Conservation (phyloP, 2,113 vertebrate species). For the Tamias sibiricus region DNA sequence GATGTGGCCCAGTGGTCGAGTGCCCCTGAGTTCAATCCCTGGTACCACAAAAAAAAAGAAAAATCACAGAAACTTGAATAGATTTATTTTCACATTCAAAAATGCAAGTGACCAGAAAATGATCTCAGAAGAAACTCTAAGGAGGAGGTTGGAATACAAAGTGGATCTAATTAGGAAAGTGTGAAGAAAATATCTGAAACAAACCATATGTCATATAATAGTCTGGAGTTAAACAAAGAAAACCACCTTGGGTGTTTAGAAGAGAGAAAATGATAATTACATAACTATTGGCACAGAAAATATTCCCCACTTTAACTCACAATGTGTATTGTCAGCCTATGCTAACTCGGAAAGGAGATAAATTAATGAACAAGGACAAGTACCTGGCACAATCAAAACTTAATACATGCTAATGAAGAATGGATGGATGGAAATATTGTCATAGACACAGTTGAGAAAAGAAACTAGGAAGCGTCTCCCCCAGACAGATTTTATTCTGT, state of each 20-base stretch:
- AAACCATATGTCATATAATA: slow-evolving; percentile 41
- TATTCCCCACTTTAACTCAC: background rate
- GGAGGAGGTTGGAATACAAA: slow-evolving; percentile 23
- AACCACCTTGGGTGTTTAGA: slow-evolving; percentile 35
- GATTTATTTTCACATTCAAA: background rate
- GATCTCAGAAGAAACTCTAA: slow-evolving; percentile 52
- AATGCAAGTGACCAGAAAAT: background rate
- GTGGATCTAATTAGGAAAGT: slow-evolving; percentile 68
- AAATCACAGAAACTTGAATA: background rate
- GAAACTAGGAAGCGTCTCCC: background rate
- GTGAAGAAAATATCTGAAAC: slow-evolving; percentile 63
- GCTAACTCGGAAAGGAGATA: background rate
- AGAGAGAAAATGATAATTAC: slow-evolving; percentile 33
- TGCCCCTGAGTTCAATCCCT: no score
- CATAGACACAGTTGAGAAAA: background rate
- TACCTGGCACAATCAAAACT: background rate
- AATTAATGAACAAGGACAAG: background rate
- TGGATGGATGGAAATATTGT: background rate
- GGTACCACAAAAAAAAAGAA: no score
- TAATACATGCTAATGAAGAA: background rate
- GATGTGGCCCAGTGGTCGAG: no score
- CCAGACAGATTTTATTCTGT: background rate
- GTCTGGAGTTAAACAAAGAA: slow-evolving; percentile 41
- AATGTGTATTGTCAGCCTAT: background rate
- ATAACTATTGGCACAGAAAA: background rate